phyloP scores from a whole-genome alignment of 2,113 vertebrate species.

The Nannospalax galili region DNA sequence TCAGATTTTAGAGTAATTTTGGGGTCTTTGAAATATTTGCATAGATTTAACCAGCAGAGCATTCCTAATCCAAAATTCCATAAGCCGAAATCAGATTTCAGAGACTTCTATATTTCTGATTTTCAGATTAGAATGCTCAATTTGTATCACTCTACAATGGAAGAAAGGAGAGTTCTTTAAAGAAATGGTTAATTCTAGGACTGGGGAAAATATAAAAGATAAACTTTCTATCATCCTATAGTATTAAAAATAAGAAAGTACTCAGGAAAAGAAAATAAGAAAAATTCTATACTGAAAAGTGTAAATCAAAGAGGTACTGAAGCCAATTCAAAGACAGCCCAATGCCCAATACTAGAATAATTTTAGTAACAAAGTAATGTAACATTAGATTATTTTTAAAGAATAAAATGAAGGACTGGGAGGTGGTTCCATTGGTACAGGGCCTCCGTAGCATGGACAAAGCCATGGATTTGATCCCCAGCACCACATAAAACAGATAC shows the following conservation, averaged over 20 bases:
- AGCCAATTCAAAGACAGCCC: neutral
- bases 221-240: neutral
- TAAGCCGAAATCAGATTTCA: neutral
- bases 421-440: too few relatives aligned
- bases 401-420: too few relatives aligned
- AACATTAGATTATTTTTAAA: too few relatives aligned
- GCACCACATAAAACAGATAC: too few relatives aligned
- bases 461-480: too few relatives aligned
- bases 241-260: neutral
- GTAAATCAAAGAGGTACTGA: neutral
- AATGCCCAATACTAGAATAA: too few relatives aligned
- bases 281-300: neutral
- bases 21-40: neutral
- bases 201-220: neutral
- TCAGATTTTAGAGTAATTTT: neutral
- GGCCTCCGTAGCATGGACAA: too few relatives aligned
- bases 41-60: neutral
- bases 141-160: neutral
- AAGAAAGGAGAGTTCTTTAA: neutral
- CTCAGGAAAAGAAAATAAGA: neutral
- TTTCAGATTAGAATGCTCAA: neutral
- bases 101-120: neutral
- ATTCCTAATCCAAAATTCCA: neutral
- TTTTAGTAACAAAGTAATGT: too few relatives aligned
- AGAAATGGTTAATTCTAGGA: neutral